Base-by-base conservation (phyloP, 2,888 invertebrate genomes). In the Drosophila histrio region DNA sequence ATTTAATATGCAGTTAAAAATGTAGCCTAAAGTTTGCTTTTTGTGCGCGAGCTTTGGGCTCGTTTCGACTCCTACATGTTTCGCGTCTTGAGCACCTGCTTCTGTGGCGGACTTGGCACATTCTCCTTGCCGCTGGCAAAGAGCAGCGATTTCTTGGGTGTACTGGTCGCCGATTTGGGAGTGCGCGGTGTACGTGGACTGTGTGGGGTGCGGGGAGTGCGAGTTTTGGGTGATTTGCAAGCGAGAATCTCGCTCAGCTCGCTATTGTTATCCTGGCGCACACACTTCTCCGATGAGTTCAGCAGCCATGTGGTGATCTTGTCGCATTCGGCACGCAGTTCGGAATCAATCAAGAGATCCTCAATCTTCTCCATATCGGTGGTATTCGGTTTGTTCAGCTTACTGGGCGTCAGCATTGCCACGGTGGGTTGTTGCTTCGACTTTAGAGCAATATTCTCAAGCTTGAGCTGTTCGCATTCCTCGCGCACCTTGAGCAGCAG, bases 61-160 rank as follows among this genome's bases (percentile, higher is more conserved):
- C 11, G 3, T 6, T 8, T 38, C 36, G 9, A 3, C 9, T 6
- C 28, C 52, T 73, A 90, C 68, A 86, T 76, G 65, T 91, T 91
- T 63, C 90, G 86, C 62, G 91, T 72, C 72, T 91, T 91, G 38
- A 91, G 87, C 62, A 91, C 88, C 63, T 91, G 91, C 78, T 91
- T 86, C 70, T 91, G 91, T 8, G 82, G 82, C 74, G 91, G 88
- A 64, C 80, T 84, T 41, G 91, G 91, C 36, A 91, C 69, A 67
- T 92, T 92, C 66, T 92, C 92, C 72, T 92, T 92, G 53, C 91
- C 92, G 17, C 73, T 89, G 38, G 90, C 79, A 49, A 91, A 91
- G 44, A 91, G 83, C 22, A 90, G 82, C 7, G 89, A 89, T 79
- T 92, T 92, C 72, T 91, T 89, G 39, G 92, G 91, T 15, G 91